Conservation (phyloP, 2,888 invertebrate genomes). For the Zygogramma bicolorata region DNA sequence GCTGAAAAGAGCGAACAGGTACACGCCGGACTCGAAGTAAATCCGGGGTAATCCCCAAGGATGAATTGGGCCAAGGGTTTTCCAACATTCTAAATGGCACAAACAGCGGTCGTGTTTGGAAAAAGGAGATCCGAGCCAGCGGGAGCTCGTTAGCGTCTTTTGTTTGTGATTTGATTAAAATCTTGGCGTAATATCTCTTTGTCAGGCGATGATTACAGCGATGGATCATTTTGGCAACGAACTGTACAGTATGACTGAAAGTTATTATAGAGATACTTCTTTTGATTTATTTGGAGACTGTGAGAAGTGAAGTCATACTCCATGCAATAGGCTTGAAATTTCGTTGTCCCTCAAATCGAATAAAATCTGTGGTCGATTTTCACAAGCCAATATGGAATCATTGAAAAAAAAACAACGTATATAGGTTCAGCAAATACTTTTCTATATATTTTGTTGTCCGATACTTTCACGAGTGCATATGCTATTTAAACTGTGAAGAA, state of each 20-base stretch:
- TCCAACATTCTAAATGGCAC: slow-evolving; percentile 34
- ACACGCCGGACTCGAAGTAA: slow-evolving; percentile 29
- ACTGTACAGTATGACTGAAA: background rate
- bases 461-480: too few species aligned
- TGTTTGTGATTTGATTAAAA: slow-evolving; percentile 18
- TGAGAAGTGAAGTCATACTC: too few species aligned
- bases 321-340: too few species aligned
- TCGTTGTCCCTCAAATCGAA: too few species aligned
- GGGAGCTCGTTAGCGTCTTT: slow-evolving; percentile 7
- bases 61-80: slow-evolving; percentile 37
- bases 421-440: too few species aligned
- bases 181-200: background rate
- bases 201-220: slow-evolving; percentile 7
- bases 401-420: too few species aligned
- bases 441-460: too few species aligned
- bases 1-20: slow-evolving; percentile 32
- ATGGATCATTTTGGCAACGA: background rate
- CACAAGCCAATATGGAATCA: too few species aligned
- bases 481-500: too few species aligned
- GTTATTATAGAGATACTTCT: background rate
- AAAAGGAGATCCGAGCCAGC: slow-evolving; percentile 30
- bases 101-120: background rate
- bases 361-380: too few species aligned
- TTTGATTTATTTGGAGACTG: background rate
- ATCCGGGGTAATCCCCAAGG: slow-evolving; percentile 39